These are phyloP conservation scores for Mactromeris polynyma DNA, from an alignment of 2,888 invertebrate genomes.

Conservation along the genomic window DNA sequence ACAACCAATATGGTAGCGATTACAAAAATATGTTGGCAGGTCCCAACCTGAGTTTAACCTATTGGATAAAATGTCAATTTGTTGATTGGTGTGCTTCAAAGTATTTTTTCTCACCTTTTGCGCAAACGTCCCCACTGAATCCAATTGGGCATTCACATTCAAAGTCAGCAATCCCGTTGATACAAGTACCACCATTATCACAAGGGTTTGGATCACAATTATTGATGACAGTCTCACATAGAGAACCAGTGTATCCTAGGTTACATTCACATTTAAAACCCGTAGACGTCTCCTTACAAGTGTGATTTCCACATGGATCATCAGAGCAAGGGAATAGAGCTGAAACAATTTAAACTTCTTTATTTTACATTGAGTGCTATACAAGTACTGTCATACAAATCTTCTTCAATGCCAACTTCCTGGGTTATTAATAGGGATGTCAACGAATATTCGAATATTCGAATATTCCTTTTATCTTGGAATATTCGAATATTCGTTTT, in stretches of 20 bases:
- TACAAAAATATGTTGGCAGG: too few relatives aligned
- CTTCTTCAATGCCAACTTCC: too few relatives aligned
- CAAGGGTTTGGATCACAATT: constrained; percentile 1
- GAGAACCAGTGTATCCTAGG: background rate
- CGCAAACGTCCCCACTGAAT: background rate
- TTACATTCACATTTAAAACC: constrained; percentile 8
- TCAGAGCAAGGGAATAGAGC: background rate
- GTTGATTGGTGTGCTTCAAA: too few relatives aligned
- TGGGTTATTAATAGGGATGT: too few relatives aligned
- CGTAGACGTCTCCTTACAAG: background rate
- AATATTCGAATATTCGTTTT: too few relatives aligned
- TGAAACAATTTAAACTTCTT: background rate
- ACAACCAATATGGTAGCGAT: too few relatives aligned
- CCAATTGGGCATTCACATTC: background rate
- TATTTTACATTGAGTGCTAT: too few relatives aligned
- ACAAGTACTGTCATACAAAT: too few relatives aligned
- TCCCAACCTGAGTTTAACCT: too few relatives aligned
- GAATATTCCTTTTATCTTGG: too few relatives aligned
- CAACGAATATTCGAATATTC: too few relatives aligned
- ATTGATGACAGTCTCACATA: background rate
- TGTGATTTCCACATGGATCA: background rate
- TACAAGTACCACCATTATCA: constrained; percentile 2
- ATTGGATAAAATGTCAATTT: too few relatives aligned
- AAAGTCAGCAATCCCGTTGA: background rate
- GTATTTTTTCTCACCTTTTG: background rate